Evolutionary conservation across 2,797 vertebrate genomes (phyloP).

Genomic region (Syndactyla subalaris): DNA sequence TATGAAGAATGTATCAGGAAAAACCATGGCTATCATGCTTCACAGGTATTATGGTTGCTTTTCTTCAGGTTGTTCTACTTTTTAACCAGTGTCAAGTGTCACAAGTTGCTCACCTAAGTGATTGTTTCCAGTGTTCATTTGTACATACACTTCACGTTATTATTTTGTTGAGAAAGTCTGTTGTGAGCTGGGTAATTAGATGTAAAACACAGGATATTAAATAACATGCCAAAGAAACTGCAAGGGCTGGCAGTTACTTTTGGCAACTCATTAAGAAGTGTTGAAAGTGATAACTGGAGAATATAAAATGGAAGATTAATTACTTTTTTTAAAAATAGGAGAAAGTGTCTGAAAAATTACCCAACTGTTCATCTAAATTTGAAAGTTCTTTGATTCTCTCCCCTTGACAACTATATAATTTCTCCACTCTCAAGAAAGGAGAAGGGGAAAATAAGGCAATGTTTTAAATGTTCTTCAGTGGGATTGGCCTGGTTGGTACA

Average conservation of each 20-base stretch:
- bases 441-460: neutral
- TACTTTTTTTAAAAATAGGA: neutral
- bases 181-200: neutral
- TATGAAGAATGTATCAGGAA: neutral
- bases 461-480: neutral
- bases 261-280: neutral
- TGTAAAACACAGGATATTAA: neutral
- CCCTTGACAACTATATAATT: neutral
- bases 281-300: neutral
- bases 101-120: neutral
- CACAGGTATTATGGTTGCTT: neutral
- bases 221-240: neutral
- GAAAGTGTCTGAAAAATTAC: neutral
- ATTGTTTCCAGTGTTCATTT: neutral
- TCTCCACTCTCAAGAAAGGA: neutral
- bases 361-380: neutral
- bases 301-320: neutral
- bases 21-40: neutral
- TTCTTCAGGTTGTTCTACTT: neutral
- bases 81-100: neutral
- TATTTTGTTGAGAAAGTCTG: neutral
- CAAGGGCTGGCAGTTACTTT: neutral
- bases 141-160: neutral
- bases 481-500: rapidly evolving
- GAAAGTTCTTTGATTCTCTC: neutral